Conservation (phyloP, 2,113 vertebrate genomes). For the Prunella himalayana region DNA sequence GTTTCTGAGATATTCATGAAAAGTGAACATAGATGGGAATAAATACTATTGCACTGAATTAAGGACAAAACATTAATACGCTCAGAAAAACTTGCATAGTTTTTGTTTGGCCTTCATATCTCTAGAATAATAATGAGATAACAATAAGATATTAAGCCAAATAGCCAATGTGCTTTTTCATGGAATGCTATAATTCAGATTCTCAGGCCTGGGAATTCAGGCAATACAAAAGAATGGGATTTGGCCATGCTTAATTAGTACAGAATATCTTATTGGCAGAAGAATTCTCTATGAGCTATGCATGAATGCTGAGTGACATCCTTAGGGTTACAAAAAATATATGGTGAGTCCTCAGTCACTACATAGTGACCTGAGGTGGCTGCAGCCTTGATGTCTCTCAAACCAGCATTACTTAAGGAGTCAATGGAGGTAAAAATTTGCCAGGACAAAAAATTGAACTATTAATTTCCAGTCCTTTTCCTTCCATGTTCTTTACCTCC, state of each 20-base stretch:
- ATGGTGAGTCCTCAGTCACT: background rate
- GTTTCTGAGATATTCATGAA: background rate
- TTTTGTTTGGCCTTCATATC: background rate
- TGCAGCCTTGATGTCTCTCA: background rate
- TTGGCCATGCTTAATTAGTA: background rate
- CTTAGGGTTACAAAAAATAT: background rate
- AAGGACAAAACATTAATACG: background rate
- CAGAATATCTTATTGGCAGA: background rate
- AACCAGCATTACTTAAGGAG: background rate
- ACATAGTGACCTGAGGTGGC: rapidly evolving
- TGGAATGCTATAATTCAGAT: background rate
- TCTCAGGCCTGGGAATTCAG: background rate
- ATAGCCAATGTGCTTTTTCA: background rate
- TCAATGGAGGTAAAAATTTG: background rate
- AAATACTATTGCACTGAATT: background rate
- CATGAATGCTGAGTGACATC: background rate
- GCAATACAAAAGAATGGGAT: background rate
- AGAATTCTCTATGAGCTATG: background rate
- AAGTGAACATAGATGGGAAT: background rate
- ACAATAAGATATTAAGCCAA: background rate
- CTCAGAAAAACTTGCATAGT: background rate
- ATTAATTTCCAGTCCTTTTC: background rate
- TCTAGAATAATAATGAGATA: background rate
- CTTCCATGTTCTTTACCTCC: background rate
- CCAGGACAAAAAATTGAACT: background rate